Percentiles rank a stretch among this genome's conserved stretches.
Conservation (phyloP, 2,113 vertebrate species). For the Phasianus colchicus region DNA sequence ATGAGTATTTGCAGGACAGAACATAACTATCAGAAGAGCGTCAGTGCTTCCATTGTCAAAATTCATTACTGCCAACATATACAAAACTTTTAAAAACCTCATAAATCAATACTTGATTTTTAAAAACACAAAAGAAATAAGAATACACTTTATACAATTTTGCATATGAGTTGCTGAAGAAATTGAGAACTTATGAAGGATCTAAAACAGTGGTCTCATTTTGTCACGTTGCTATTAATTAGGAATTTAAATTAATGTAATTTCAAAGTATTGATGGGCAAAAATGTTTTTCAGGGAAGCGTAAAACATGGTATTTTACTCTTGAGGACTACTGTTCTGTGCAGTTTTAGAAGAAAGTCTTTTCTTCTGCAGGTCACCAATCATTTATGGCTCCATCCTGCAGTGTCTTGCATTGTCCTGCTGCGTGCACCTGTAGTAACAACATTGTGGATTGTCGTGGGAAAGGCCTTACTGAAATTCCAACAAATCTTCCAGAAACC, state of each 20-base stretch:
- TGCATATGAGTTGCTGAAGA: background rate
- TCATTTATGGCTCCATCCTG: conserved; percentile 90
- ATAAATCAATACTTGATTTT: background rate
- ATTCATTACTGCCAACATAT: background rate
- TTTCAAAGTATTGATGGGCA: background rate
- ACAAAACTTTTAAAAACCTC: background rate
- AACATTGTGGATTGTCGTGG: conserved; percentile 98
- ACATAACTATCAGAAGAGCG: background rate
- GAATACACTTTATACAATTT: background rate
- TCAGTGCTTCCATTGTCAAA: background rate
- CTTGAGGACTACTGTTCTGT: background rate
- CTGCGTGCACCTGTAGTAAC: conserved; percentile 96
- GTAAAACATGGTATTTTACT: background rate
- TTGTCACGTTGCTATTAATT: background rate
- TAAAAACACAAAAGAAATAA: background rate
- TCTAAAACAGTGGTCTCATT: background rate
- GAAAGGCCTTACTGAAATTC: conserved; percentile 94
- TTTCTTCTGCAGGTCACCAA: conserved; percentile 86
- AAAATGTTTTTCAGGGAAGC: background rate
- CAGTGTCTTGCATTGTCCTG: conserved; percentile 94
- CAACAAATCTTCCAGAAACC: conserved; percentile 96
- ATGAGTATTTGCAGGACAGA: background rate
- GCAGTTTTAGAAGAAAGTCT: background rate
- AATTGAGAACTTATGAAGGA: background rate
- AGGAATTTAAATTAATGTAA: background rate